Conservation (phyloP, 92 coral and sea anemone species). For the Siderastrea siderea region DNA sequence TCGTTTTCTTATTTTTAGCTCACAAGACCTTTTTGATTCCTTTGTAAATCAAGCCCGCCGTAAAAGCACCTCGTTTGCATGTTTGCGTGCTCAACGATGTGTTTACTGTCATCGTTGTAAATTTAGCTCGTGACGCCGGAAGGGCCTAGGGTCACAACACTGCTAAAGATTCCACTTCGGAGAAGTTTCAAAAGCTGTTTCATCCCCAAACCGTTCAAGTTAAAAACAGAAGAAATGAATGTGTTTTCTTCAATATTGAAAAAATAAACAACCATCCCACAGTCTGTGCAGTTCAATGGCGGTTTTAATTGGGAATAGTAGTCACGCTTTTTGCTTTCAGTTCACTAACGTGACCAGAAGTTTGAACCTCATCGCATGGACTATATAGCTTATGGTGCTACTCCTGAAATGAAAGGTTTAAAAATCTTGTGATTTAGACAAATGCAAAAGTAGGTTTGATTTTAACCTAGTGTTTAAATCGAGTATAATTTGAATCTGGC, state of each 20-base stretch:
- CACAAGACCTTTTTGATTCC: not conserved
- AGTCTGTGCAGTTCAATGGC: too few species aligned
- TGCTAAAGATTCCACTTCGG: not conserved
- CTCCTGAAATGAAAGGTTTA: not conserved
- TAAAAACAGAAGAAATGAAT: too few species aligned
- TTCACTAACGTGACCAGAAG: not conserved
- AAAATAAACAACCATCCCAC: too few species aligned
- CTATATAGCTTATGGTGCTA: too few species aligned
- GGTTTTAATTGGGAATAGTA: not conserved
- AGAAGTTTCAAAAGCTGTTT: not conserved
- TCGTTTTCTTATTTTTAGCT: not conserved
- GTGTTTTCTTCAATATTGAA: too few species aligned
- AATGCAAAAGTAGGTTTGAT: not conserved
- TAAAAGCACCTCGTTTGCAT: too few species aligned
- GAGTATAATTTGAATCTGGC: not conserved
- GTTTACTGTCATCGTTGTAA: not conserved
- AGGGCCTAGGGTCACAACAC: not conserved
- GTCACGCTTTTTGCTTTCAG: not conserved
- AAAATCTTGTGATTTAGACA: not conserved
- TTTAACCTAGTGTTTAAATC: not conserved
- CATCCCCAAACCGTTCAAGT: not conserved
- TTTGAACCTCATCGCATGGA: not conserved
- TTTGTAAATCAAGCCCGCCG: too few species aligned
- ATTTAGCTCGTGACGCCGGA: constrained; percentile 10
- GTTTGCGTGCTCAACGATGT: too few species aligned